Evolutionary conservation across 1,140 invertebrate species (phyloP).

Genomic region (Trichonephila inaurata): DNA sequence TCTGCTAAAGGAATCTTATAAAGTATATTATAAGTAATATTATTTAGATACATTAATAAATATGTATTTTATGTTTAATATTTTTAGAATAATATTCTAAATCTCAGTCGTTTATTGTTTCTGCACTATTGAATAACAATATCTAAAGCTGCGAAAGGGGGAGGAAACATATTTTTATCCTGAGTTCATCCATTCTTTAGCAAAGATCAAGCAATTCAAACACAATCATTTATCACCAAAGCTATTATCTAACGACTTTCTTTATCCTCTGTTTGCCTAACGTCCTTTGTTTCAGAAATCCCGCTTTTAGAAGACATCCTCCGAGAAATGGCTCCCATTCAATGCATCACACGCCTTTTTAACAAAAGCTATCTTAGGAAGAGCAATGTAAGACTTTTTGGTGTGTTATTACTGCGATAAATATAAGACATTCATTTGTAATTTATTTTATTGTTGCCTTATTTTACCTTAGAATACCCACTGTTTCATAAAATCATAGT

Average conservation of each 20-base stretch:
- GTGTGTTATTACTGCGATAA: not conserved
- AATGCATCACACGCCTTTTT: not conserved
- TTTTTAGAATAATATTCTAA: too few species aligned
- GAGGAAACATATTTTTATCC: not conserved
- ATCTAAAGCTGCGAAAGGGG: not conserved
- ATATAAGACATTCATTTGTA: not conserved
- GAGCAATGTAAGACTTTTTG: not conserved
- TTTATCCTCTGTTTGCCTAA: not conserved
- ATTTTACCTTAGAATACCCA: not conserved
- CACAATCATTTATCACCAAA: not conserved
- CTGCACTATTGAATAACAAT: too few species aligned
- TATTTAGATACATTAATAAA: too few species aligned
- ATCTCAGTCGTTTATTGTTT: too few species aligned
- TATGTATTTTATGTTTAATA: too few species aligned
- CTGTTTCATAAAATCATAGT: not conserved
- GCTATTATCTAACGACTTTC: constrained; percentile 3
- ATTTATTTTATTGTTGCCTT: not conserved
- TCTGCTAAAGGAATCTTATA: too few species aligned
- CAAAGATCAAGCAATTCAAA: not conserved
- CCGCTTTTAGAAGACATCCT: not conserved
- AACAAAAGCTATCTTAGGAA: not conserved
- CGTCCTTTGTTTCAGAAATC: constrained; percentile 3
- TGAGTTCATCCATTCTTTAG: not conserved
- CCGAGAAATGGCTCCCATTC: not conserved
- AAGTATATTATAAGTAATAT: too few species aligned